Conservation (phyloP, 2,797 vertebrate species). For the Sorex maritimensis region DNA sequence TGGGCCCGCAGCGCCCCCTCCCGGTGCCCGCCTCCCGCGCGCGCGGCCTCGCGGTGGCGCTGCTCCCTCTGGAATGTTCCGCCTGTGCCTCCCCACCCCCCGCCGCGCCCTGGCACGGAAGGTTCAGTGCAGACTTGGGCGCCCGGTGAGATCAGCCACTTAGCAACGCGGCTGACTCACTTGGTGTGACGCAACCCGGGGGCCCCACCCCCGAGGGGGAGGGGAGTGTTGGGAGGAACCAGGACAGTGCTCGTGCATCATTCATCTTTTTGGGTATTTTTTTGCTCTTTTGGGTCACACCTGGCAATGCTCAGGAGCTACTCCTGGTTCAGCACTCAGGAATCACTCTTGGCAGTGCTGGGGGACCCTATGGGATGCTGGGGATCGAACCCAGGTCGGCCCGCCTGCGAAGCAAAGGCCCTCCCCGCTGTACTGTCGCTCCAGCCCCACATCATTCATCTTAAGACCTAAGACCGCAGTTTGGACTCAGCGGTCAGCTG, state of each 20-base stretch:
- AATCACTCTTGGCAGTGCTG: too few species aligned
- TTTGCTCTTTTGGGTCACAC: too few species aligned
- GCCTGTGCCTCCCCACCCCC: neutral
- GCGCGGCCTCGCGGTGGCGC: neutral
- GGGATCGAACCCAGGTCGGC: too few species aligned
- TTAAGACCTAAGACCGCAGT: neutral
- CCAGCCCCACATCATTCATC: neutral
- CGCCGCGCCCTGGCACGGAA: neutral
- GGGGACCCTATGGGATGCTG: too few species aligned
- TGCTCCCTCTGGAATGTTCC: conserved; percentile 13
- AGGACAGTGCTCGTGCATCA: neutral
- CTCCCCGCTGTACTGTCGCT: too few species aligned
- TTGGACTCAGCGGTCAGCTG: neutral
- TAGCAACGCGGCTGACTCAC: neutral
- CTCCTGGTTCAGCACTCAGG: too few species aligned
- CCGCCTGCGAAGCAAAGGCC: too few species aligned
- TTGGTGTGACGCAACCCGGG: neutral
- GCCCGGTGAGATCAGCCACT: neutral
- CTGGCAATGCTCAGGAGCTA: too few species aligned
- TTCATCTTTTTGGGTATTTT: too few species aligned
- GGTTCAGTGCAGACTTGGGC: neutral
- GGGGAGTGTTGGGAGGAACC: too few species aligned
- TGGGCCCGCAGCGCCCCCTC: too few species aligned
- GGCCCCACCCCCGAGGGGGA: neutral
- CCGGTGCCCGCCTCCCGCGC: too few species aligned